phyloP scores from a whole-genome alignment of 92 coral and sea anemone species.

The Metridium senile region DNA sequence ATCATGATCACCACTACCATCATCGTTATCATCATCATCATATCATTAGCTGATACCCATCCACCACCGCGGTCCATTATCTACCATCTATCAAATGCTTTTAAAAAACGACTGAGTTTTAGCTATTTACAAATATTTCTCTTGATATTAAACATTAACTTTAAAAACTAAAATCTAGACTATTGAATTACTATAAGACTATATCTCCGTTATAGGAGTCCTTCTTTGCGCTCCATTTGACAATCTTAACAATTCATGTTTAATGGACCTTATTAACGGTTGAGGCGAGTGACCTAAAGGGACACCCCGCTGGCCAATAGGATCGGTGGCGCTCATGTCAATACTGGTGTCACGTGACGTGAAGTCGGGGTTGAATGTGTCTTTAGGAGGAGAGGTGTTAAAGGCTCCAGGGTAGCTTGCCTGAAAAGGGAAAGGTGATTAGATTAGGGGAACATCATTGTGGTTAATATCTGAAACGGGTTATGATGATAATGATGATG shows the following conservation, averaged over 20 bases:
- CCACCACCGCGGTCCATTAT: too few relatives aligned
- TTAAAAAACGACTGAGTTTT: too few relatives aligned
- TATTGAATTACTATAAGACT: too few relatives aligned
- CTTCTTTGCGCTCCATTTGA: constrained; percentile 68
- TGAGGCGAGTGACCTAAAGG: constrained; percentile 85
- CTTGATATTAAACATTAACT: too few relatives aligned
- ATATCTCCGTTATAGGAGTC: constrained; percentile 77
- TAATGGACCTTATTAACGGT: constrained; percentile 89
- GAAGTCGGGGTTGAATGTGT: constrained; percentile 53
- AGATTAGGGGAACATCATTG: not conserved
- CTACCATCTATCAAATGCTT: too few relatives aligned
- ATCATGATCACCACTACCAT: too few relatives aligned
- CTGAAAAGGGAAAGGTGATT: constrained; percentile 29
- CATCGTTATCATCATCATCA: too few relatives aligned
- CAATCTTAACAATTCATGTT: constrained; percentile 83
- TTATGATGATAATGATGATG: too few relatives aligned
- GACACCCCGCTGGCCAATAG: constrained; percentile 59
- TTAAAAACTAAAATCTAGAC: too few relatives aligned
- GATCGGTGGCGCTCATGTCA: constrained; percentile 63
- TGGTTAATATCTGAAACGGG: not conserved
- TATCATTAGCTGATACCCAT: too few relatives aligned
- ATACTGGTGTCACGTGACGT: constrained; percentile 82
- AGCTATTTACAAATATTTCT: too few relatives aligned
- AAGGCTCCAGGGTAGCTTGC: constrained; percentile 79
- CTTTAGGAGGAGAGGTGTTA: constrained; percentile 75